phyloP scores from a whole-genome alignment of 2,113 vertebrate genomes.

The Rhinichthys klamathensis region DNA sequence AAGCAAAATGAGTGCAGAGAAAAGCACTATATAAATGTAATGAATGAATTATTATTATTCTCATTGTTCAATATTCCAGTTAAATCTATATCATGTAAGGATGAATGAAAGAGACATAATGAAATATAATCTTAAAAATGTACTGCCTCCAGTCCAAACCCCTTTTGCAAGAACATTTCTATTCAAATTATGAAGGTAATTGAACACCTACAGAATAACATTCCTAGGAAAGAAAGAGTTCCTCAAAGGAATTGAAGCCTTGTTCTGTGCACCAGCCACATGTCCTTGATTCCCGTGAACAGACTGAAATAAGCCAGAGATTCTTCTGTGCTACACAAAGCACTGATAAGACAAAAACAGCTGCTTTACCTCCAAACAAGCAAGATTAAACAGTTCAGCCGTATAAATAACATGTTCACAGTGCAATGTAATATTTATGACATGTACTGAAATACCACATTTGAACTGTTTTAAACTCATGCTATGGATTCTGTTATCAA shows the following conservation, averaged over 20 bases:
- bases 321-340: conserved; percentile 20
- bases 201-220: background rate
- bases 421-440: background rate
- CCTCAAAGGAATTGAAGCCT: background rate
- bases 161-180: background rate
- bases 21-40: too few relatives aligned
- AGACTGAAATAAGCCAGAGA: conserved; percentile 36
- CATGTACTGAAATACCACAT: background rate
- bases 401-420: background rate
- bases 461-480: background rate
- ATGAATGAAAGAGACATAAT: background rate
- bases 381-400: background rate
- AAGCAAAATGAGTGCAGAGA: too few relatives aligned
- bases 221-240: background rate
- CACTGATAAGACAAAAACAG: conserved; percentile 18
- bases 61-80: background rate
- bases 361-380: background rate
- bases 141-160: background rate
- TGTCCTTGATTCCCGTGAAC: conserved; percentile 44
- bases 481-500: conserved; percentile 2
- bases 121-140: background rate
- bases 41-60: too few relatives aligned
- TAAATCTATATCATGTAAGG: background rate
- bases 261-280: background rate
- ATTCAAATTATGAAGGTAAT: background rate